Conservation (phyloP, 2,797 vertebrate genomes). For the Sylvilagus floridanus region DNA sequence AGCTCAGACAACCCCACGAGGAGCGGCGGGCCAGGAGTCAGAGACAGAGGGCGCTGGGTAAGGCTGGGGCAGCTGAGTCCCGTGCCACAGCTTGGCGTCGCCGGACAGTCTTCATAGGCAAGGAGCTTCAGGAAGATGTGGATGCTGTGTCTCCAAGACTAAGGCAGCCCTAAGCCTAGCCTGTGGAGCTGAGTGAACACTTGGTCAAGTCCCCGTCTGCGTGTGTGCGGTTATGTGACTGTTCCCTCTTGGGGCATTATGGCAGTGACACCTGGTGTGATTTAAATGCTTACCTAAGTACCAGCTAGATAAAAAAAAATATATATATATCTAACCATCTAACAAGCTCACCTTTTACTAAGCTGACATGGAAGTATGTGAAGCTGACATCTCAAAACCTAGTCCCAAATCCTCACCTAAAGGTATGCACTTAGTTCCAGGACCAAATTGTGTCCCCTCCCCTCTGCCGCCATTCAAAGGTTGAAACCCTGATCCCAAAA, state of each 20-base stretch:
- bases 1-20: background rate
- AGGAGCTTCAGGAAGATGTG: conserved; percentile 25
- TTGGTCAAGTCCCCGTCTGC: background rate
- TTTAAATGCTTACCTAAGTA: background rate
- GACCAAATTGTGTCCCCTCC: background rate
- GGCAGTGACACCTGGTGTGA: background rate
- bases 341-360: conserved; percentile 18
- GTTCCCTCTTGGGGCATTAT: background rate
- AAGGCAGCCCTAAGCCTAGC: background rate
- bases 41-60: background rate
- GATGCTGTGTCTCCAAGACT: background rate
- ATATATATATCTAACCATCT: background rate
- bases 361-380: conserved; percentile 32
- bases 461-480: background rate
- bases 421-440: background rate
- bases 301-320: conserved; percentile 24
- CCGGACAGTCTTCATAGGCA: background rate
- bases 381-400: background rate
- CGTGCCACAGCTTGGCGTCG: background rate
- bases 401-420: background rate
- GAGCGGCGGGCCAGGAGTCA: background rate
- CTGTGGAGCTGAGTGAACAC: conserved; percentile 29
- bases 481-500: background rate
- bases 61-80: background rate
- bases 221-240: background rate